Evolutionary conservation across 2,888 invertebrate species (phyloP), one percentile per base, ranked within the genome.

Genomic region (Crocallis elinguaria): DNA sequence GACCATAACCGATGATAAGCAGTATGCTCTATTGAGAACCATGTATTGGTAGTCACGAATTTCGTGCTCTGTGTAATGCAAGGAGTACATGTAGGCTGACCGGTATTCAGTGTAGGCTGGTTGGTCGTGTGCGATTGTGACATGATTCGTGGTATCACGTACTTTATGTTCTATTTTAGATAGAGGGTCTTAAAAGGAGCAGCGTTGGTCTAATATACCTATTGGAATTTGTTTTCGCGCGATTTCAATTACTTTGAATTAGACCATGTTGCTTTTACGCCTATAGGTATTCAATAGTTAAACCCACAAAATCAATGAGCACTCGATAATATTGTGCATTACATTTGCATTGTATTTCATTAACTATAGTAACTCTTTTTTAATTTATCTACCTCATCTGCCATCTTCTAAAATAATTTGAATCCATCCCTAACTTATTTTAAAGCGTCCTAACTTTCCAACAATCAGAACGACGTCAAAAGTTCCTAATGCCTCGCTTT

Each of bases 21-120:
- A 50, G 49, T 58, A 62, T 61, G 59, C 67, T 67, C 63, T 61
- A 70, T 69, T 76, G 69, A 67, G 63, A 69, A 75, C 71, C 76
- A 76, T 75, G 64, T 82, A 82, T 82, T 77, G 72, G 57, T 53
- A 54, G 80, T 85, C 86, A 86, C 86, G 86, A 84, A 54, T 75
- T 75, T 79, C 82, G 77, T 84, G 82, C 73, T 63, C 54, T 55
- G 60, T 52, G 64, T 64, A 68, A 69, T 69, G 73, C 72, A 63
- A 66, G 67, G 14, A 25, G 38, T 21, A 12, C 11, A 14, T 14
- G 23, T 19, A 23, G 33, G 12, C 32, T 8, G 36, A 21, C 21
- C 32, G 39, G 42, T 45, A 46, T 46, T 25, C 17, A 11, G 33
- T n/a, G 32, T 33, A 23, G 21, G 49, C 6, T 29, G 17, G 52